Evolutionary conservation across 2,797 vertebrate species (phyloP).

Genomic region (Sarcophilus harrisii): DNA sequence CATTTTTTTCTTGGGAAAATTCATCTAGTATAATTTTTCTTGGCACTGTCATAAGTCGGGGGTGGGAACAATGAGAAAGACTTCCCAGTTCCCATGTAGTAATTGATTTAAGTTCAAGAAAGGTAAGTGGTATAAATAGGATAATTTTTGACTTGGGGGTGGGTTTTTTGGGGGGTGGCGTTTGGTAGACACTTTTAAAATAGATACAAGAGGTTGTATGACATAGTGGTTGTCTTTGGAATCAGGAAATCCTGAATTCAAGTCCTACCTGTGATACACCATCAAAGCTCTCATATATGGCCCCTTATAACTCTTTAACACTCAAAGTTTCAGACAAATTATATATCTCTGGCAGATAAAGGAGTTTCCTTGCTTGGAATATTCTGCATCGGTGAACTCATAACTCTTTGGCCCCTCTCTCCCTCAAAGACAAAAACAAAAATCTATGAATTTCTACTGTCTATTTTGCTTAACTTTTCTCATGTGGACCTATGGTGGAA

Average conservation of each 20-base stretch:
- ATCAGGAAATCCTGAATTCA: neutral
- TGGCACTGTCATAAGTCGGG: neutral
- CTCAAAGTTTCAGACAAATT: neutral
- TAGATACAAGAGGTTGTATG: neutral
- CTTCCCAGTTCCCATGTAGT: neutral
- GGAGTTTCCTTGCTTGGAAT: neutral
- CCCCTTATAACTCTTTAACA: neutral
- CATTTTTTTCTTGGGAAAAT: neutral
- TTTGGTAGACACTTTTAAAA: constrained; percentile 20
- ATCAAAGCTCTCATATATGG: neutral
- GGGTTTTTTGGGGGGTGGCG: neutral
- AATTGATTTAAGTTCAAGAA: neutral
- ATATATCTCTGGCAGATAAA: neutral
- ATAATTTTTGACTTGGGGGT: neutral
- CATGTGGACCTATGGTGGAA: neutral
- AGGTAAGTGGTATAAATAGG: neutral
- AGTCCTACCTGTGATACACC: neutral
- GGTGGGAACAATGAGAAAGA: neutral
- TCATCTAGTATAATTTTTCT: neutral
- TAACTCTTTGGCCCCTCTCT: neutral
- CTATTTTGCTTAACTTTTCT: constrained; percentile 29
- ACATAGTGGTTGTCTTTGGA: neutral
- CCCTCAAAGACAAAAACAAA: neutral
- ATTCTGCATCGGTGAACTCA: neutral
- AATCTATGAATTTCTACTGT: constrained; percentile 4